Conservation (phyloP, 1,140 invertebrate species). For the Luehdorfia chinensis region DNA sequence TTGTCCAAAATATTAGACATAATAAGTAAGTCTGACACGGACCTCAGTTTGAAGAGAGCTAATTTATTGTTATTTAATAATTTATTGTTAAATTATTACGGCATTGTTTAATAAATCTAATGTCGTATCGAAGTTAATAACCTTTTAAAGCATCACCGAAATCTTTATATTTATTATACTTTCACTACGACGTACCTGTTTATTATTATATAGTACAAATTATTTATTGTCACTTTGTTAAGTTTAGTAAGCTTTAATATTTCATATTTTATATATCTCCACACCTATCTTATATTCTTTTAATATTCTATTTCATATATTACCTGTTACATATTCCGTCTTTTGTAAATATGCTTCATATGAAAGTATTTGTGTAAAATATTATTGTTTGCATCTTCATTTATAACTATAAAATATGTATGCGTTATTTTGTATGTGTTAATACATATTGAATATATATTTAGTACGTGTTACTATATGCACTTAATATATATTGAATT, state of each 20-base stretch:
- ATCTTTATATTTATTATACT: slow-evolving; percentile 15
- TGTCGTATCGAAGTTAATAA: slow-evolving; percentile 9
- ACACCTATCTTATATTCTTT: slow-evolving; percentile 17
- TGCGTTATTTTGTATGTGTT: slow-evolving; percentile 27
- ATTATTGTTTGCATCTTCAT: slow-evolving; percentile 57
- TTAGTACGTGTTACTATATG: no score
- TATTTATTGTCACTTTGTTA: no score
- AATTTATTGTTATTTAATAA: slow-evolving; percentile 71
- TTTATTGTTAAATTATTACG: slow-evolving; percentile 62
- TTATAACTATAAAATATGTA: slow-evolving; percentile 28
- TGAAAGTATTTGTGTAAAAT: slow-evolving; percentile 54
- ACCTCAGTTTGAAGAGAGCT: slow-evolving; percentile 57
- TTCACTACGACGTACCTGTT: slow-evolving; percentile 57
- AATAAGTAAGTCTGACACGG: slow-evolving; percentile 46
- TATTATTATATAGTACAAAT: slow-evolving; percentile 56
- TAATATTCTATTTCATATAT: slow-evolving; percentile 12
- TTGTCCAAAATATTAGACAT: slow-evolving; percentile 19
- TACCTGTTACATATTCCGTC: no score
- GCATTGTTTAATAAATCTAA: slow-evolving; percentile 51
- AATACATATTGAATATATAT: slow-evolving; percentile 24
- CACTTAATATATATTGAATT: no score
- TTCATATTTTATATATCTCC: slow-evolving; percentile 32
- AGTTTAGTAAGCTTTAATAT: slow-evolving; percentile 51
- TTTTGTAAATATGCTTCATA: slow-evolving; percentile 71
- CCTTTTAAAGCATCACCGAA: slow-evolving; percentile 32